A percentile compares a stretch with the other conserved stretches of the same genome.
These are phyloP conservation scores for Notolabrus celidotus DNA, from an alignment of 2,797 vertebrate genomes.

Conservation along the genomic window DNA sequence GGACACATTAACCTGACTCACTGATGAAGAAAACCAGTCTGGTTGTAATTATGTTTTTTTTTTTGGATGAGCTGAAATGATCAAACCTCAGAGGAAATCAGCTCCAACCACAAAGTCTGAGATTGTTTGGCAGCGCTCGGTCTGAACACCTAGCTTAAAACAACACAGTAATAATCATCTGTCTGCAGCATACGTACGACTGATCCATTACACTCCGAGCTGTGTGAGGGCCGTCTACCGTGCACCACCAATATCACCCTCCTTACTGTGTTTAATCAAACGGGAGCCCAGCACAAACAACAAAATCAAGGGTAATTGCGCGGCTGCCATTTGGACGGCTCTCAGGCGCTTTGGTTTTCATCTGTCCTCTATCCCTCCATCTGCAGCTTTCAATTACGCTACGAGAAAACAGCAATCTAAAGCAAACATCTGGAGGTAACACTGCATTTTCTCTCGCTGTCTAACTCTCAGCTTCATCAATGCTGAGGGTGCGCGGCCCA, in stretches of 20 bases:
- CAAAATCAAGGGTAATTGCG: slow-evolving; percentile 46
- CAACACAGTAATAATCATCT: slow-evolving; percentile 36
- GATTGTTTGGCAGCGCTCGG: slow-evolving; percentile 53
- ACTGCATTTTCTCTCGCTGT: neutral
- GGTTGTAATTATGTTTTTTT: slow-evolving; percentile 55
- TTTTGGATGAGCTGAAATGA: slow-evolving; percentile 44
- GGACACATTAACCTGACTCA: slow-evolving; percentile 34
- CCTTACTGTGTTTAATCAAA: slow-evolving; percentile 55
- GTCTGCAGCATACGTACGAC: slow-evolving; percentile 40
- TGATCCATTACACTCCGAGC: slow-evolving; percentile 46
- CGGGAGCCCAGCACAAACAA: slow-evolving; percentile 36
- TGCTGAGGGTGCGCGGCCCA: neutral
- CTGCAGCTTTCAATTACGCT: slow-evolving; percentile 55
- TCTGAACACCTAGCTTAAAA: slow-evolving; percentile 44
- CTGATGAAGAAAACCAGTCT: slow-evolving; percentile 39
- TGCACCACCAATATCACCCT: slow-evolving; percentile 13
- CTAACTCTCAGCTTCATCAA: neutral
- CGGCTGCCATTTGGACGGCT: slow-evolving; percentile 53
- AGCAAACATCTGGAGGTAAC: slow-evolving; percentile 40
- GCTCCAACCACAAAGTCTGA: slow-evolving; percentile 25
- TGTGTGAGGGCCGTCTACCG: neutral
- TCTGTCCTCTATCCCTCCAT: slow-evolving; percentile 51
- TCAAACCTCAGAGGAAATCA: slow-evolving; percentile 66
- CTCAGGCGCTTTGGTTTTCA: slow-evolving; percentile 41
- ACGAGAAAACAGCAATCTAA: slow-evolving; percentile 21